Conservation (phyloP, 1,140 invertebrate genomes). For the Plectrocnemia conspersa region DNA sequence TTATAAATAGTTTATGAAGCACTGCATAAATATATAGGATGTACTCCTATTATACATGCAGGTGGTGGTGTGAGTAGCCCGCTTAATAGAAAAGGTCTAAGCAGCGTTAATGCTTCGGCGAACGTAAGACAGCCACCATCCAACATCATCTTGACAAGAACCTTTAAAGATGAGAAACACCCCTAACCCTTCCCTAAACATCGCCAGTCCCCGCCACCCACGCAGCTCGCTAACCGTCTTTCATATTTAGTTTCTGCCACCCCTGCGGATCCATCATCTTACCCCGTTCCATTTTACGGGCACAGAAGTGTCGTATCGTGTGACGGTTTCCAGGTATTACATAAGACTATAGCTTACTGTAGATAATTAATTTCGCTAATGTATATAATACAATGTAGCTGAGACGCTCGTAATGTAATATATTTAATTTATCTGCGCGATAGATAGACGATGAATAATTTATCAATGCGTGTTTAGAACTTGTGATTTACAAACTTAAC, state of each 20-base stretch:
- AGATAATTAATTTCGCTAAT: constrained; percentile 29
- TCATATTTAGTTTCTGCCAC: constrained; percentile 7
- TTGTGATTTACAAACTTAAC: too few relatives aligned
- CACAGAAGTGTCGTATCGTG: constrained; percentile 23
- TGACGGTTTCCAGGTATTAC: constrained; percentile 27
- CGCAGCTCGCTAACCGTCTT: background rate
- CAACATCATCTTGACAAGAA: constrained; percentile 25
- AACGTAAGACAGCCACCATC: constrained; percentile 24
- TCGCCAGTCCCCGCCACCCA: background rate
- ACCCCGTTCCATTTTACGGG: background rate
- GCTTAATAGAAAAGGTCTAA: constrained; percentile 22
- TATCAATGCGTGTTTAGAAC: too few relatives aligned
- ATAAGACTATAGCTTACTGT: constrained; percentile 27
- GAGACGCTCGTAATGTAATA: too few relatives aligned
- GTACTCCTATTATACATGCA: too few relatives aligned
- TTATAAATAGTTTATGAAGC: too few relatives aligned
- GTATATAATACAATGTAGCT: too few relatives aligned
- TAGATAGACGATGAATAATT: too few relatives aligned
- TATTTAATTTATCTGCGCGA: too few relatives aligned
- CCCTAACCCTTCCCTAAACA: background rate
- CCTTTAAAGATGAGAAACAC: constrained; percentile 23
- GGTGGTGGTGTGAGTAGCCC: too few relatives aligned
- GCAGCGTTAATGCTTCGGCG: constrained; percentile 26
- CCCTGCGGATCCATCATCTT: background rate
- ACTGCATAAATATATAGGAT: too few relatives aligned